A percentile compares a stretch with the other conserved stretches of the same genome.
phyloP scores from a whole-genome alignment of 1,140 invertebrate genomes.

The Euborellia annulipes region DNA sequence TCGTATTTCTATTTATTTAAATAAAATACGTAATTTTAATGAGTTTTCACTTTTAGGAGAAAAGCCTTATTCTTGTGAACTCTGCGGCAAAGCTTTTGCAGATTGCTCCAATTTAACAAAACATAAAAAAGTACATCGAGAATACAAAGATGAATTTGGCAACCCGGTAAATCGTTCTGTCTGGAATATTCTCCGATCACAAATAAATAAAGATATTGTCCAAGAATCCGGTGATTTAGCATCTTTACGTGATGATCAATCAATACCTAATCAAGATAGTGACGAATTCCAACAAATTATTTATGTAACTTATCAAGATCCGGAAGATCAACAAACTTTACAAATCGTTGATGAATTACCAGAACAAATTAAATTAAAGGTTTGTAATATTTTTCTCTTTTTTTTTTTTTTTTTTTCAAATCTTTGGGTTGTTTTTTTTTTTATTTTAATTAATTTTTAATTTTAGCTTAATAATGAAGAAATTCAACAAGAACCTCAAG shows the following conservation, averaged over 20 bases:
- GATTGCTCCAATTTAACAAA: slow-evolving; percentile 49
- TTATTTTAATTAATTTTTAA: slow-evolving; percentile 4
- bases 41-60: slow-evolving; percentile 35
- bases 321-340: slow-evolving; percentile 25
- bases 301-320: slow-evolving; percentile 33
- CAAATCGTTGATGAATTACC: slow-evolving; percentile 24
- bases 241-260: not conserved
- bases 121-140: slow-evolving; percentile 33
- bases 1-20: too few species aligned
- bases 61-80: slow-evolving; percentile 56
- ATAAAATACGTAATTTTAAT: slow-evolving; percentile 7
- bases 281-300: slow-evolving; percentile 28
- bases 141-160: slow-evolving; percentile 5
- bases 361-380: not conserved
- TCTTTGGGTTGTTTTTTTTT: slow-evolving; percentile 2
- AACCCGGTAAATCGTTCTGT: slow-evolving; percentile 11
- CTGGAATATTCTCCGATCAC: slow-evolving; percentile 15
- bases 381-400: not conserved
- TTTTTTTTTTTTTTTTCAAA: not conserved
- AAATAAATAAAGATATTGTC: slow-evolving; percentile 12
- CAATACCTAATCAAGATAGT: slow-evolving; percentile 1
- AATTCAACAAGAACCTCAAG: slow-evolving; percentile 4
- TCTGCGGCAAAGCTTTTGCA: slow-evolving; percentile 59
- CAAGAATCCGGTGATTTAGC: not conserved
- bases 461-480: slow-evolving; percentile 18